Percentiles rank a stretch among this genome's conserved stretches.
These are phyloP conservation scores for Drosophila leontia DNA, from an alignment of 1,140 invertebrate species.

Conservation along the genomic window DNA sequence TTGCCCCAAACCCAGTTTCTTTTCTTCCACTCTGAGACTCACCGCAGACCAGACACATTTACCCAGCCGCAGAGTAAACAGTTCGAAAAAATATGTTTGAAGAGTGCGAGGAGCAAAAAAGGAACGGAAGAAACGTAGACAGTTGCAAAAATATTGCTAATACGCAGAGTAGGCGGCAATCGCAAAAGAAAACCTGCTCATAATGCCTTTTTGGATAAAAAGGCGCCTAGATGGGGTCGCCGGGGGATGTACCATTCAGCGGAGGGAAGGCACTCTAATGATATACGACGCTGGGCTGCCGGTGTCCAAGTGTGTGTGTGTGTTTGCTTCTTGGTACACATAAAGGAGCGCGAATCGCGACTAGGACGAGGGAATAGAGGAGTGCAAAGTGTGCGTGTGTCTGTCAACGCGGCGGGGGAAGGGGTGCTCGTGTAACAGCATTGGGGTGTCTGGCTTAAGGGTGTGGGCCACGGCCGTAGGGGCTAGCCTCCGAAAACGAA, in stretches of 20 bases:
- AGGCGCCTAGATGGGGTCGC: slow-evolving; percentile 43
- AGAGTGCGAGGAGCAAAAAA: slow-evolving; percentile 13
- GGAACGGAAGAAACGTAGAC: slow-evolving; percentile 59
- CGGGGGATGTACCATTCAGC: slow-evolving; percentile 7
- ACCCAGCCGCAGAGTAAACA: slow-evolving; percentile 61
- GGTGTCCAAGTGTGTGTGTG: slow-evolving; percentile 16
- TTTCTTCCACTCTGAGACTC: slow-evolving; percentile 1
- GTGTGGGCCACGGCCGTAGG: slow-evolving; percentile 22
- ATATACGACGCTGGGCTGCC: slow-evolving; percentile 59
- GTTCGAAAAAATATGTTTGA: slow-evolving; percentile 26
- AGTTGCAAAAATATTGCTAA: slow-evolving; percentile 79
- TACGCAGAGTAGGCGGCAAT: slow-evolving; percentile 70
- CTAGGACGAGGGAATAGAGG: slow-evolving; percentile 19
- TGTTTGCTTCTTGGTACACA: slow-evolving; percentile 44
- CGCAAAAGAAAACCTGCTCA: slow-evolving; percentile 71
- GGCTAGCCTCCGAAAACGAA: slow-evolving; percentile 69
- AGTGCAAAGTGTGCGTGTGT: slow-evolving; percentile 37
- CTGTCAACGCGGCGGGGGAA: slow-evolving; percentile 18
- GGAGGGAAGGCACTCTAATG: slow-evolving; percentile 55
- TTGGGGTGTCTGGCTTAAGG: slow-evolving; percentile 58
- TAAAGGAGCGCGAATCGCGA: slow-evolving; percentile 61
- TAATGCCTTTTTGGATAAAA: slow-evolving; percentile 72
- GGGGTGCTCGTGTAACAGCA: slow-evolving; percentile 29
- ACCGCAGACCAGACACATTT: slow-evolving; percentile 65
- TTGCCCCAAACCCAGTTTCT: slow-evolving; percentile 31